Base-by-base conservation (phyloP, 2,888 invertebrate species). In the Amaurobius ferox region DNA sequence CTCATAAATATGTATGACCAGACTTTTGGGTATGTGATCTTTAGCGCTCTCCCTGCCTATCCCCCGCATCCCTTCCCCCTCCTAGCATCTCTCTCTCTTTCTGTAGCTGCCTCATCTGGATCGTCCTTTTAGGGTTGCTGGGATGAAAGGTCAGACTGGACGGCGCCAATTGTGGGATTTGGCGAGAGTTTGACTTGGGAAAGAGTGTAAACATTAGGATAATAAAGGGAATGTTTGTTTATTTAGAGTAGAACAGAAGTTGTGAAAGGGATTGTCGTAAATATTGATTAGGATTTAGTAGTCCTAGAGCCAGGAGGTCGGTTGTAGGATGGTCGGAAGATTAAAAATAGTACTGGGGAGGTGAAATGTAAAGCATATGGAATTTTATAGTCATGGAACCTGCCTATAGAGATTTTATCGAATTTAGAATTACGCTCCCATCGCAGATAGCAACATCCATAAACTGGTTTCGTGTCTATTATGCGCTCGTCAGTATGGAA, bases 11-110 rank as follows among this genome's bases (percentile, higher is more conserved):
- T 86, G 85, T 55, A 86, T 86, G 79, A 68, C 73, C 73, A 86
- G 85, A 86, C 85, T 86, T 86, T 86, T 78, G 85, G 85, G 85
- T 79, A 86, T 86, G 85, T 86, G 85, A 86, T 86, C 85, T 86
- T 86, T 86, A 86, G 79, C 85, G 79, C 40, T 19, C 39, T 13
- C 32, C 39, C 35, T n/a, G 30, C 62, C 16, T n/a, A 5, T 16
- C 44, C 16, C 44, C 29, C 39, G 44, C 35, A 26, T 28, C 16
- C 26, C 32, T 40, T 23, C 32, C 39, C 23, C 23, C 78, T 39
- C 39, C 23, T 55, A 55, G 55, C 55, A 55, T 55, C 64, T 62
- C 19, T 68, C 67, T 61, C 78, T 68, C 39, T 44, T 28, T 74
- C 70, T 76, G 74, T 83, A 77, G 68, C 55, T 83, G 76, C 83